phyloP scores from a whole-genome alignment of 2,113 vertebrate genomes.

The Raphicerus campestris region DNA sequence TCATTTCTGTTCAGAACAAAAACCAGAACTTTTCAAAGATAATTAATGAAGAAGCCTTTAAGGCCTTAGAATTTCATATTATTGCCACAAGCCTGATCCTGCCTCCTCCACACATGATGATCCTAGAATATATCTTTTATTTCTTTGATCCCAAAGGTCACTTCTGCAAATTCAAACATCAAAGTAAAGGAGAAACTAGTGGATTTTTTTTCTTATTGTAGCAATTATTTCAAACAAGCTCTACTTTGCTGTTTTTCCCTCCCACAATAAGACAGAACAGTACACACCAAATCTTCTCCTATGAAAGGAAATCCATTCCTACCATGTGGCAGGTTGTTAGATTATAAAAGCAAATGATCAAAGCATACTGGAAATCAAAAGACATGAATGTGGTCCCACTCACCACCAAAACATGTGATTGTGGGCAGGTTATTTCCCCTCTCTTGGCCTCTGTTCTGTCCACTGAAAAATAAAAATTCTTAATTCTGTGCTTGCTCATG shows the following conservation, averaged over 20 bases:
- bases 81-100: slow-evolving; percentile 38
- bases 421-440: not conserved
- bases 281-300: slow-evolving; percentile 15
- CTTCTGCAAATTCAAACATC: slow-evolving; percentile 51
- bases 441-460: not conserved
- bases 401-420: not conserved
- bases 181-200: slow-evolving; percentile 33
- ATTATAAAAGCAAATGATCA: not conserved
- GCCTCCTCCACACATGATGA: not conserved
- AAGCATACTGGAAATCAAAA: not conserved
- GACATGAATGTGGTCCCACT: not conserved
- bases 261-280: not conserved
- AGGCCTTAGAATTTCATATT: slow-evolving; percentile 19
- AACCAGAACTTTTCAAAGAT: slow-evolving; percentile 53
- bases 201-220: not conserved
- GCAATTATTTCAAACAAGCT: slow-evolving; percentile 48
- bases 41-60: slow-evolving; percentile 68
- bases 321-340: not conserved
- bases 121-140: slow-evolving; percentile 27
- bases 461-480: not conserved
- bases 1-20: slow-evolving; percentile 61
- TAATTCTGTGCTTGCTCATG: not conserved
- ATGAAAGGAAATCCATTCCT: not conserved
- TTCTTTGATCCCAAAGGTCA: slow-evolving; percentile 73
- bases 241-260: slow-evolving; percentile 2